These are phyloP conservation scores for Sebastes cheni DNA, from an alignment of 2,797 vertebrate genomes.

Conservation along the genomic window DNA sequence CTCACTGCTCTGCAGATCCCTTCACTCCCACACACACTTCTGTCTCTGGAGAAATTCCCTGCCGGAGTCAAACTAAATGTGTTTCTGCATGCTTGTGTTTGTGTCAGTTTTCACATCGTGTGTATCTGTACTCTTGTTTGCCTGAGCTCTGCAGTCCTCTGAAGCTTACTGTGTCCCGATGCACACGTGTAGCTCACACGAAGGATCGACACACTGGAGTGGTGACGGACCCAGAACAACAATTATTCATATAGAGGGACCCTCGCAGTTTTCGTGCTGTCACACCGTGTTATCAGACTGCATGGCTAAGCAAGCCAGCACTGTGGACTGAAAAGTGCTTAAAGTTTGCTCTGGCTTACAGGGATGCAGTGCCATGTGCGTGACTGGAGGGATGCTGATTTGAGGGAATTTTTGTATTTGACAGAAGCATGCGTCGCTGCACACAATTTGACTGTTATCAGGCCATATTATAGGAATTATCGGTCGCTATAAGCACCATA, in stretches of 20 bases:
- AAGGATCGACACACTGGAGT: conserved; percentile 24
- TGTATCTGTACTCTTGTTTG: conserved; percentile 4
- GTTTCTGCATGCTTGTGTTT: conserved; percentile 11
- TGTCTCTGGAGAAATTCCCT: conserved; percentile 45
- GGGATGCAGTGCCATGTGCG: not conserved
- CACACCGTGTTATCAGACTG: conserved; percentile 32
- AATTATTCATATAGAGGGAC: conserved; percentile 57
- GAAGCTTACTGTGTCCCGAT: conserved; percentile 11
- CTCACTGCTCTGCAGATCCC: conserved; percentile 20
- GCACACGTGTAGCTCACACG: conserved; percentile 38
- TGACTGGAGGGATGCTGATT: conserved; percentile 8
- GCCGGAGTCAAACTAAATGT: conserved; percentile 38
- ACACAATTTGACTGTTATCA: no score
- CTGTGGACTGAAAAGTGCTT: conserved; percentile 8
- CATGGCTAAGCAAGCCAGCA: conserved; percentile 7
- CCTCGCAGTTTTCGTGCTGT: conserved; percentile 33
- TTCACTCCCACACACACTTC: conserved; percentile 56
- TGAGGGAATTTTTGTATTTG: conserved; percentile 9
- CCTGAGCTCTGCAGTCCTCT: conserved; percentile 23
- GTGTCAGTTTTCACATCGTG: not conserved
- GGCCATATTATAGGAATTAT: no score
- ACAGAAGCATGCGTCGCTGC: not conserved
- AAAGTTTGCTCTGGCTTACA: not conserved
- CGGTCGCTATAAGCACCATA: no score
- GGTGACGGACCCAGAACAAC: conserved; percentile 27